Conservation (phyloP, 1,140 invertebrate genomes). For the Berghia stephanieae region DNA sequence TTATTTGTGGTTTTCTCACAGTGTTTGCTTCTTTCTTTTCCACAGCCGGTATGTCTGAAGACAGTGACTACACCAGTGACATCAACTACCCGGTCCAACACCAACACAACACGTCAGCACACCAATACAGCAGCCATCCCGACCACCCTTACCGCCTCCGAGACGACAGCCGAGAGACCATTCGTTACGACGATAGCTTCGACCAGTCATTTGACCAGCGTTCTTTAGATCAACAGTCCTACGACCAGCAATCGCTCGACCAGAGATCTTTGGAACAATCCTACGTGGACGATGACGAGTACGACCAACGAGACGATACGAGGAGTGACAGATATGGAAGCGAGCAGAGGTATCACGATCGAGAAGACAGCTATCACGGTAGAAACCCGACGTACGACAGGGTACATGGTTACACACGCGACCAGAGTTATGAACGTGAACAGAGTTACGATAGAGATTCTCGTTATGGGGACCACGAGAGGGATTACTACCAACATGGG, state of each 20-base stretch:
- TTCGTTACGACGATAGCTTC: conserved; percentile 41
- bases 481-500: conserved; percentile 50
- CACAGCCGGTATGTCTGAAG: conserved; percentile 93
- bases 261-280: conserved; percentile 27
- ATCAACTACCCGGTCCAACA: conserved; percentile 89
- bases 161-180: conserved; percentile 46
- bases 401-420: no score
- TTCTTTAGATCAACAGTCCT: conserved; percentile 49
- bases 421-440: conserved; percentile 48
- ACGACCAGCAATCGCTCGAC: conserved; percentile 44
- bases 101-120: conserved; percentile 66
- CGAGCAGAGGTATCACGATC: no score
- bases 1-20: no score
- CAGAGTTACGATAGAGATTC: conserved; percentile 38
- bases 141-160: conserved; percentile 41
- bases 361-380: conserved; percentile 37
- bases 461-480: conserved; percentile 43
- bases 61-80: conserved; percentile 96
- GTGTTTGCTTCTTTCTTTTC: background rate
- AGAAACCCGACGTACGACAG: no score
- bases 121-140: conserved; percentile 61
- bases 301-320: conserved; percentile 1
- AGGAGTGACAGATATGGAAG: conserved; percentile 18
- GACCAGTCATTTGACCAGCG: conserved; percentile 46
- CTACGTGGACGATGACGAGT: conserved; percentile 9